These are phyloP conservation scores for Neosilurus mollespiculum DNA, from an alignment of 2,797 vertebrate species.

Conservation along the genomic window DNA sequence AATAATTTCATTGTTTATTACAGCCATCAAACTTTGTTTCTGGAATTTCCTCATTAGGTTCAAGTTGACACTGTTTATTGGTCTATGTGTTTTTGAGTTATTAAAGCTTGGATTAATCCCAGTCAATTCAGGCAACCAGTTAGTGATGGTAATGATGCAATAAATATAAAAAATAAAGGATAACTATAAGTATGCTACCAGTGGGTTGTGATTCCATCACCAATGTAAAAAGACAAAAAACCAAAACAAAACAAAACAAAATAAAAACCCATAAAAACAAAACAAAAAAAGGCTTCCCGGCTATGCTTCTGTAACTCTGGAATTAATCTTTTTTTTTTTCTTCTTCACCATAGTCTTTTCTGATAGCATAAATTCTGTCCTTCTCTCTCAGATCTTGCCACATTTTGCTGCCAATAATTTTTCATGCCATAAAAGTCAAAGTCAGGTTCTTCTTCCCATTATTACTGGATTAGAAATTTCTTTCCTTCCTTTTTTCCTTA, in stretches of 20 bases:
- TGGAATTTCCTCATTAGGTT: not conserved
- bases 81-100: not conserved
- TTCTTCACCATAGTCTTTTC: not conserved
- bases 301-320: not conserved
- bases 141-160: not conserved
- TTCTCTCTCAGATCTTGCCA: not conserved
- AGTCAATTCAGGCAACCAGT: not conserved
- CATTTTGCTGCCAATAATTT: not conserved
- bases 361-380: not conserved
- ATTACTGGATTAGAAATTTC: not conserved
- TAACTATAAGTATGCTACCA: not conserved
- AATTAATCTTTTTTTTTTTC: not conserved
- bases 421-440: not conserved
- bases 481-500: not conserved
- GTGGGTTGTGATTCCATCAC: not conserved
- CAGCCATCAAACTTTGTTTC: not conserved
- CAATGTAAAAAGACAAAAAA: not conserved
- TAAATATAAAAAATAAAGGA: not conserved
- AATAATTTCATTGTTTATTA: not conserved
- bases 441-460: not conserved
- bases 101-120: not conserved
- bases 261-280: not conserved
- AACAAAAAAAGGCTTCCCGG: not conserved
- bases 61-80: not conserved
- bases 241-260: not conserved